These are phyloP conservation scores for Amblyornis subalaris DNA, from an alignment of 2,113 vertebrate species.

Conservation along the genomic window DNA sequence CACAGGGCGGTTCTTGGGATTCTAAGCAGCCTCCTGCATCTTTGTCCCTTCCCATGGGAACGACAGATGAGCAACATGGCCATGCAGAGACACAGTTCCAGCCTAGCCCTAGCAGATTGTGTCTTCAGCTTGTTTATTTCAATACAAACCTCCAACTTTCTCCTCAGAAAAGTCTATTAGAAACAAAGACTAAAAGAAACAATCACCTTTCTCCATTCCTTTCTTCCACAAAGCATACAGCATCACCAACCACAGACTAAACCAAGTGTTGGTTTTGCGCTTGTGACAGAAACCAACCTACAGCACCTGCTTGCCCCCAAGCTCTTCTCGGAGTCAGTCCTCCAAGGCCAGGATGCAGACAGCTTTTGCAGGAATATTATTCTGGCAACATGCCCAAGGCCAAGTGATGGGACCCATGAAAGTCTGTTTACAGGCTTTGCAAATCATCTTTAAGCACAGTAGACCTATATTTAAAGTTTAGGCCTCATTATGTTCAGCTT, in stretches of 20 bases:
- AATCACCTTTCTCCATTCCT: fast-evolving
- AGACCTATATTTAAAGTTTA: background rate
- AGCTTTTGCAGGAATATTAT: background rate
- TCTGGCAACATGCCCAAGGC: background rate
- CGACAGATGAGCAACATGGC: background rate
- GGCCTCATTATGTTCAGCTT: background rate
- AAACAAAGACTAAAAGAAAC: background rate
- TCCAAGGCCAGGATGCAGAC: background rate
- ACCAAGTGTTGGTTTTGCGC: background rate
- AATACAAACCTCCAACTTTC: background rate
- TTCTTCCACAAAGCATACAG: background rate
- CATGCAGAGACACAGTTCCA: background rate
- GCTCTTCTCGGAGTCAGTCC: background rate
- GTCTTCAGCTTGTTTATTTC: background rate
- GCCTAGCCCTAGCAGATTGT: background rate
- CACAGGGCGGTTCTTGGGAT: fast-evolving
- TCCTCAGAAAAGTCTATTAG: background rate
- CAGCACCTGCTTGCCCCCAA: background rate
- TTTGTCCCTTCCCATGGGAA: background rate
- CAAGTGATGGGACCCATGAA: background rate
- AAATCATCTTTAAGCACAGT: background rate
- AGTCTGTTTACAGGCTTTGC: background rate
- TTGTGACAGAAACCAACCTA: background rate
- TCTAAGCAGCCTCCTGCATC: background rate
- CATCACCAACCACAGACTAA: background rate